These are phyloP conservation scores for Neoseiulus cucumeris DNA, from an alignment of 1,140 invertebrate genomes.

Conservation along the genomic window DNA sequence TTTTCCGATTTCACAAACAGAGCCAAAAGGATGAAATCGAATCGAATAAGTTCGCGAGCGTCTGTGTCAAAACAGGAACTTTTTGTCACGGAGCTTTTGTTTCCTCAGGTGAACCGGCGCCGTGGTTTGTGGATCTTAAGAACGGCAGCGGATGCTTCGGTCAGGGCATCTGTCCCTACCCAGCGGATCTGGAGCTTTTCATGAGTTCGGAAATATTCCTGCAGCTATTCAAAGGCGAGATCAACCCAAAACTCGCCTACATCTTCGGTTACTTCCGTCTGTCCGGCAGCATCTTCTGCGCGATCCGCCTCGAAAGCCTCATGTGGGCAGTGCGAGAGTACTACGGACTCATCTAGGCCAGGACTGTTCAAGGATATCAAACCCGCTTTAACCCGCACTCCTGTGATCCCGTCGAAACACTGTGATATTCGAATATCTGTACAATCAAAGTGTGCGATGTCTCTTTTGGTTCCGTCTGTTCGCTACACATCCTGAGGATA, in stretches of 20 bases:
- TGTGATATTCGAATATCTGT: too few species aligned
- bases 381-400: too few species aligned
- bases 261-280: conserved; percentile 6
- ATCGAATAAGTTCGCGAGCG: not conserved
- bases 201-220: not conserved
- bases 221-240: conserved; percentile 7
- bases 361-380: not conserved
- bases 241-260: conserved; percentile 7
- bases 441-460: too few species aligned
- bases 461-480: too few species aligned
- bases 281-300: not conserved
- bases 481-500: too few species aligned
- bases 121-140: conserved; percentile 1
- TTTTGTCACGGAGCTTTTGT: not conserved
- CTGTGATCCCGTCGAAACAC: too few species aligned
- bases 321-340: conserved; percentile 9
- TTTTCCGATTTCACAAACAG: not conserved
- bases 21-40: not conserved
- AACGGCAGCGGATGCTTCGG: not conserved
- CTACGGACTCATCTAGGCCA: not conserved
- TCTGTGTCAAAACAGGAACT: not conserved
- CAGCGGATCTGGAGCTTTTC: not conserved
- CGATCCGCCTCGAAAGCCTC: conserved; percentile 1
- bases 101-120: not conserved
- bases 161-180: not conserved